phyloP scores from a whole-genome alignment of 2,113 vertebrate genomes.

The Phrynosoma platyrhinos region DNA sequence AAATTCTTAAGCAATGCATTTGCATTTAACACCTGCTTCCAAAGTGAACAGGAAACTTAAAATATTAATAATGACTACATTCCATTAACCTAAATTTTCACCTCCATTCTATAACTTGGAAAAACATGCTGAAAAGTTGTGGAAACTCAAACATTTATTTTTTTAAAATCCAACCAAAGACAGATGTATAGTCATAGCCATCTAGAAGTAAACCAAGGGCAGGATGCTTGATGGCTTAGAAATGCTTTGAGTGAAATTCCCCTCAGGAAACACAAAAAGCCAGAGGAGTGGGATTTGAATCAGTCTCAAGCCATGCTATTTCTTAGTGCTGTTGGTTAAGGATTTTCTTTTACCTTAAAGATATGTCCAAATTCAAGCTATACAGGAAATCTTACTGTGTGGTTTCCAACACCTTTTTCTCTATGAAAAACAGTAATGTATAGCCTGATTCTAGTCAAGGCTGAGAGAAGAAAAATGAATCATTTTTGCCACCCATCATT shows the following conservation, averaged over 20 bases:
- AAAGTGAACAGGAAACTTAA: constrained; percentile 30
- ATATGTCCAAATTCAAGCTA: too few species aligned
- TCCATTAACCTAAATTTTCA: constrained; percentile 1
- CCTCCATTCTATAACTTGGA: not conserved
- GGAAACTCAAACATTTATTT: not conserved
- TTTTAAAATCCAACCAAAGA: not conserved
- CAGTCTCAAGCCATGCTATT: too few species aligned
- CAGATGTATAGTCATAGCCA: not conserved
- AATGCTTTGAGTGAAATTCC: not conserved
- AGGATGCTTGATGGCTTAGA: not conserved
- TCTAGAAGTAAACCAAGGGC: not conserved
- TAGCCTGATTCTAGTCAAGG: too few species aligned
- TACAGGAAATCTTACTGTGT: too few species aligned
- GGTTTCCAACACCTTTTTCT: too few species aligned
- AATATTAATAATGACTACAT: constrained; percentile 38
- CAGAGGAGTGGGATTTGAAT: too few species aligned
- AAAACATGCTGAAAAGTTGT: not conserved
- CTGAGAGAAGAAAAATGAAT: too few species aligned
- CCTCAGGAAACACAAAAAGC: not conserved
- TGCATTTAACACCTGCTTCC: constrained; percentile 13
- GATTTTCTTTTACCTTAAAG: too few species aligned
- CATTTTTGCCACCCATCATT: too few species aligned
- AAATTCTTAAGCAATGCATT: not conserved
- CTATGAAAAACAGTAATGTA: too few species aligned
- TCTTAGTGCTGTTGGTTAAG: too few species aligned